A percentile compares a stretch with the other conserved stretches of the same genome.
These are phyloP conservation scores for Melanargia galathea DNA, from an alignment of 2,888 invertebrate species.

Conservation along the genomic window DNA sequence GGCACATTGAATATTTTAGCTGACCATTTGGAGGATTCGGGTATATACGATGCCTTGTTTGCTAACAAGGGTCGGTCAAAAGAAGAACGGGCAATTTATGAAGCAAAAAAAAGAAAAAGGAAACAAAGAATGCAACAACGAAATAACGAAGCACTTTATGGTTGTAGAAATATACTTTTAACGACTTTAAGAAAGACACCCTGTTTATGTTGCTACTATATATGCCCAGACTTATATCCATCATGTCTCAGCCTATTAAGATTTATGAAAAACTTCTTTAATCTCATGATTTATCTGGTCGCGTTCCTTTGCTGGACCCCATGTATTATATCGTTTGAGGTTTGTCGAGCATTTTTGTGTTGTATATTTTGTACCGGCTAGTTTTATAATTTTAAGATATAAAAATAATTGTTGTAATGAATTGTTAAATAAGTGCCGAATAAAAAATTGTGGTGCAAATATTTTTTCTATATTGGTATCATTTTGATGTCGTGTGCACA, in stretches of 20 bases:
- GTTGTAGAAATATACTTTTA: slow-evolving; percentile 53
- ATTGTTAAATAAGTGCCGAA: neutral
- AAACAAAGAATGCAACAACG: slow-evolving; percentile 48
- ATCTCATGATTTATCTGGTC: slow-evolving; percentile 49
- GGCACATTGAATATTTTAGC: slow-evolving; percentile 45
- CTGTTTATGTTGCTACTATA: slow-evolving; percentile 59
- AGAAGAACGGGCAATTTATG: slow-evolving; percentile 43
- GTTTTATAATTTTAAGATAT: slow-evolving; percentile 12
- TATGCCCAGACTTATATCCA: slow-evolving; percentile 60
- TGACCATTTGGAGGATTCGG: slow-evolving; percentile 51
- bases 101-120: slow-evolving; percentile 41
- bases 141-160: slow-evolving; percentile 45
- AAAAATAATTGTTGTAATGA: neutral
- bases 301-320: slow-evolving; percentile 45
- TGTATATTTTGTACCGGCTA: slow-evolving; percentile 52
- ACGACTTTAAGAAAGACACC: slow-evolving; percentile 56
- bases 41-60: slow-evolving; percentile 45
- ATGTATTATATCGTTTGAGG: slow-evolving; percentile 55
- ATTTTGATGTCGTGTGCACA: too few species aligned
- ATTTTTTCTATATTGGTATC: neutral
- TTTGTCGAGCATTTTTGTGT: slow-evolving; percentile 51
- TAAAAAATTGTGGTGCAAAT: neutral
- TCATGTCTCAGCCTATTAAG: slow-evolving; percentile 52
- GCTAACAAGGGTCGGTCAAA: slow-evolving; percentile 49
- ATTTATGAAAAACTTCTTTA: slow-evolving; percentile 46